phyloP scores from a whole-genome alignment of 2,113 vertebrate species.

The Verasper variegatus region DNA sequence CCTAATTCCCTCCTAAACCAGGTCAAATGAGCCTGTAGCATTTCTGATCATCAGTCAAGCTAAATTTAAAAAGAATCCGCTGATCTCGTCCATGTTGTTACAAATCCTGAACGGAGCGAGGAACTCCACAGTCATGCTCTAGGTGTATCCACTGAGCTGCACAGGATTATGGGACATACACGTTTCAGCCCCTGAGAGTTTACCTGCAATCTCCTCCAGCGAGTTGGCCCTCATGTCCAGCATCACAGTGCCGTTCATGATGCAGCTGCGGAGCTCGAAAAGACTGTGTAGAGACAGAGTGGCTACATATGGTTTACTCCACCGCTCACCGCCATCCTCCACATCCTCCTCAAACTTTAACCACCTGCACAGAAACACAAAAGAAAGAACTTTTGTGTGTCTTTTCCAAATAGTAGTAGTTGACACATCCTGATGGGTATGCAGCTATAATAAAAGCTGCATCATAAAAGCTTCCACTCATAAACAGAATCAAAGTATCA shows the following conservation, averaged over 20 bases:
- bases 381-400: not conserved
- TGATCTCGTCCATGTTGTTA: too few species aligned
- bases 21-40: not conserved
- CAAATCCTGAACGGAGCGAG: too few species aligned
- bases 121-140: too few species aligned
- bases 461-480: not conserved
- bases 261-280: conserved; percentile 97
- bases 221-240: conserved; percentile 97
- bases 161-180: not conserved
- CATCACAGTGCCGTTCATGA: conserved; percentile 96
- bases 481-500: conserved; percentile 11
- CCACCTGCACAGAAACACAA: conserved; percentile 84
- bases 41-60: not conserved
- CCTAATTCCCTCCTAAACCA: not conserved
- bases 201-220: conserved; percentile 98
- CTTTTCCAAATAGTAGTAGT: too few species aligned
- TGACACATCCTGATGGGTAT: too few species aligned
- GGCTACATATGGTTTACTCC: conserved; percentile 98
- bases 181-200: not conserved
- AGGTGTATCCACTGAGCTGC: not conserved
- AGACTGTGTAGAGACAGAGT: conserved; percentile 96
- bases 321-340: conserved; percentile 97
- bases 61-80: not conserved
- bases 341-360: conserved; percentile 99
- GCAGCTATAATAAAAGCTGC: not conserved